A percentile compares a stretch with the other conserved stretches of the same genome.
Conservation (phyloP, 2,797 vertebrate genomes). For the Lagodon rhomboides region DNA sequence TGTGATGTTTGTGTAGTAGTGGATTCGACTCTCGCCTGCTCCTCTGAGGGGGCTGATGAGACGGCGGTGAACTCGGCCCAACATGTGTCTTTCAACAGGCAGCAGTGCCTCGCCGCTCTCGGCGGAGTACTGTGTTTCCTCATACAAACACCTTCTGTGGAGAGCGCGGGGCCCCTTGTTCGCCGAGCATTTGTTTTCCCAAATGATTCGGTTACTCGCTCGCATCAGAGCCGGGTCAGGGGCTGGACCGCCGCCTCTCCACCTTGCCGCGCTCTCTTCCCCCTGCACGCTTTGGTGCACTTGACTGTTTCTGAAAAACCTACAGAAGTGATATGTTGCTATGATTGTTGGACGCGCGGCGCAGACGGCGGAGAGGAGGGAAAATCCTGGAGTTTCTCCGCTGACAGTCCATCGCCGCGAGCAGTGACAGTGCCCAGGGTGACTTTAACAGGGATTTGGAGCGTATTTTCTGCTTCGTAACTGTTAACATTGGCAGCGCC, state of each 20-base stretch:
- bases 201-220: constrained; percentile 82
- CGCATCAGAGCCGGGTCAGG: constrained; percentile 69
- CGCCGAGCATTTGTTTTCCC: constrained; percentile 84
- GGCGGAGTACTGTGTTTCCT: constrained; percentile 81
- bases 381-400: constrained; percentile 41
- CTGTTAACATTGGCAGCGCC: constrained; percentile 65
- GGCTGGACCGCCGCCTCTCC: constrained; percentile 65
- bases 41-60: constrained; percentile 65
- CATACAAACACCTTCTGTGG: constrained; percentile 80
- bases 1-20: constrained; percentile 53
- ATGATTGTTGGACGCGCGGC: constrained; percentile 49
- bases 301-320: constrained; percentile 36
- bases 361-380: constrained; percentile 25
- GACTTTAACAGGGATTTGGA: constrained; percentile 58
- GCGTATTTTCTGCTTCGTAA: constrained; percentile 47
- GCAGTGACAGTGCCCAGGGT: constrained; percentile 43
- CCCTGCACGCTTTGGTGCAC: constrained; percentile 52
- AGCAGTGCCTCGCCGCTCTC: constrained; percentile 69
- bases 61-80: constrained; percentile 66
- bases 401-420: constrained; percentile 35
- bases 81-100: constrained; percentile 77
- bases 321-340: constrained; percentile 51
- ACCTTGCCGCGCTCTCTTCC: constrained; percentile 56
- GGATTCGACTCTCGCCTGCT: constrained; percentile 42
- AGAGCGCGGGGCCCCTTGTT: constrained; percentile 75